These are phyloP conservation scores for Scopus umbretta DNA, from an alignment of 2,113 vertebrate genomes.

Conservation along the genomic window DNA sequence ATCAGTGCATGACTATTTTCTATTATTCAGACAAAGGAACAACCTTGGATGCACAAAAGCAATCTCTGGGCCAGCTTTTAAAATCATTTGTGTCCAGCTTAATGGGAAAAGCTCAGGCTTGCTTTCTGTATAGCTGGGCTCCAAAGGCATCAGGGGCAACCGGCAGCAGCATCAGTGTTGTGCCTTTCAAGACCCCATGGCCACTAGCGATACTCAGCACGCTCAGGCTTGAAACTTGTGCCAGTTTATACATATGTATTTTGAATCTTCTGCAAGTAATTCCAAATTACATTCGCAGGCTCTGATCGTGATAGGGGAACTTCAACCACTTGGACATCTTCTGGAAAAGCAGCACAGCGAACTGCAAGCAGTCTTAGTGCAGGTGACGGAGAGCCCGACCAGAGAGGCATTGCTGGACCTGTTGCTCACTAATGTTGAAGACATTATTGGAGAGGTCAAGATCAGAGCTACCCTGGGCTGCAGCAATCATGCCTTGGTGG, in stretches of 20 bases:
- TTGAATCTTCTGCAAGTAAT: background rate
- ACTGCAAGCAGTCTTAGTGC: too few species aligned
- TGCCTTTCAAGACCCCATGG: background rate
- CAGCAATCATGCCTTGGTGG: too few species aligned
- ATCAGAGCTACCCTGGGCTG: too few species aligned
- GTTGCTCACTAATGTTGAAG: too few species aligned
- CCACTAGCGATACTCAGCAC: rapidly evolving
- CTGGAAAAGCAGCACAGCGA: too few species aligned
- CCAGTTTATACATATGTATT: background rate
- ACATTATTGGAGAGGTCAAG: too few species aligned
- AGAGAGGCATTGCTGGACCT: too few species aligned
- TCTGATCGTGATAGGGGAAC: background rate
- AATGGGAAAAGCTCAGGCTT: background rate
- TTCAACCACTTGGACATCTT: background rate
- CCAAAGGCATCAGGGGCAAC: background rate
- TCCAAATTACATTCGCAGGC: background rate
- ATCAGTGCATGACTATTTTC: background rate
- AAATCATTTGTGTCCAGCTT: background rate
- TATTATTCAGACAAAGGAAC: background rate
- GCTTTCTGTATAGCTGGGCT: background rate
- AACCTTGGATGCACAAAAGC: background rate
- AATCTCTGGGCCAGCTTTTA: background rate
- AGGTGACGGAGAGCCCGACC: too few species aligned
- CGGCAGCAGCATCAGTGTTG: background rate
- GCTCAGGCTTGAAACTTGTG: background rate